Percentiles rank a stretch among this genome's conserved stretches.
These are phyloP conservation scores for Meteorus colon DNA, from an alignment of 2,888 invertebrate species.

Conservation along the genomic window DNA sequence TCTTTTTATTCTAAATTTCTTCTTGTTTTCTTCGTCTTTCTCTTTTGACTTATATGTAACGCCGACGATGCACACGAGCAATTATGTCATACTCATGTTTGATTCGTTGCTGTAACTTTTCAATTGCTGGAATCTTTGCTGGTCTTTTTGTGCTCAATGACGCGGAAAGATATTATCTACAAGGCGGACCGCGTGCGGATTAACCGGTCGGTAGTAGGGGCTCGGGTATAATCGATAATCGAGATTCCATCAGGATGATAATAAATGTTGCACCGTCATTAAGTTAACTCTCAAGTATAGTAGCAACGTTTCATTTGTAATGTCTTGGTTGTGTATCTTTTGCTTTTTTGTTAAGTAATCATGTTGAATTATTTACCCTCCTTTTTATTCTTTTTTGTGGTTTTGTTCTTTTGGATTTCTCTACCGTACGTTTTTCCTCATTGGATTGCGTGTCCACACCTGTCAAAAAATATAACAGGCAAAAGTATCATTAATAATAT, in stretches of 20 bases:
- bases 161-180: conserved; percentile 39
- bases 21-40: neutral
- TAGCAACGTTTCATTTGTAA: conserved; percentile 1
- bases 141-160: conserved; percentile 27
- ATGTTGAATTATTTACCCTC: conserved; percentile 21
- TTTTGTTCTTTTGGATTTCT: neutral
- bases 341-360: conserved; percentile 1
- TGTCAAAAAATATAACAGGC: conserved; percentile 49
- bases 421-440: neutral
- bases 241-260: conserved; percentile 31
- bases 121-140: conserved; percentile 17
- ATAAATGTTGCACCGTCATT: conserved; percentile 34
- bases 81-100: conserved; percentile 58
- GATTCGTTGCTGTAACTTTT: conserved; percentile 23
- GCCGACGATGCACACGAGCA: conserved; percentile 46
- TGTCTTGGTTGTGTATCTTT: neutral
- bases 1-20: neutral
- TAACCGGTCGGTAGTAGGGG: conserved; percentile 18
- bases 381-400: conserved; percentile 3
- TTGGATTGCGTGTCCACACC: conserved; percentile 27
- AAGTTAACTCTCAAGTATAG: conserved; percentile 8
- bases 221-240: conserved; percentile 30
- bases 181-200: conserved; percentile 33
- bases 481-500: conserved; percentile 58
- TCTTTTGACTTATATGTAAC: neutral